Evolutionary conservation across 2,797 vertebrate species (phyloP).

Genomic region (Myotis findleyi): DNA sequence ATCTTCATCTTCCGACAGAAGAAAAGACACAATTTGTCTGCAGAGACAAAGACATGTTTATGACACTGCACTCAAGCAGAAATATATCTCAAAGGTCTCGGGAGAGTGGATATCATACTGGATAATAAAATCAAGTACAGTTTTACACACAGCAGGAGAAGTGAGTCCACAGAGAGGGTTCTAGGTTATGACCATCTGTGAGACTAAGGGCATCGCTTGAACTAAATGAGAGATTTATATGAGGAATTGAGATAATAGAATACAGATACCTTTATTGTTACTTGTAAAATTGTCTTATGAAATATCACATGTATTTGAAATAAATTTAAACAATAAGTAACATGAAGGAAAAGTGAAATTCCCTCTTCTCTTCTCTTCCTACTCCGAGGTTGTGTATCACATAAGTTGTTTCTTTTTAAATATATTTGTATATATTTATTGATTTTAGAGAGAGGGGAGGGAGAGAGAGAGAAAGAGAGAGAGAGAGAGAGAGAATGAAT

Average conservation of each 20-base stretch:
- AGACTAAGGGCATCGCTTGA: background rate
- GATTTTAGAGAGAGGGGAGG: no score
- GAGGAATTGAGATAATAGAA: slow-evolving; percentile 37
- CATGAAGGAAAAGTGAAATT: background rate
- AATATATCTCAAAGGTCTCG: slow-evolving; percentile 59
- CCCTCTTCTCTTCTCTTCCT: background rate
- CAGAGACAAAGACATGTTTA: slow-evolving; percentile 62
- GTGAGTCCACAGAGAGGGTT: slow-evolving; percentile 27
- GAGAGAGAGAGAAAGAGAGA: no score
- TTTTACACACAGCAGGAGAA: slow-evolving; percentile 52
- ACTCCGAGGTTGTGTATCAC: background rate
- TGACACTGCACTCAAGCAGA: background rate
- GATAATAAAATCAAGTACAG: slow-evolving; percentile 60
- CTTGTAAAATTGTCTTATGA: slow-evolving; percentile 11
- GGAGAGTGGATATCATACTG: slow-evolving; percentile 21
- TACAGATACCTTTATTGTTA: background rate
- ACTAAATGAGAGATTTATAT: slow-evolving; percentile 31
- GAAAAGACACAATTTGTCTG: slow-evolving; percentile 55
- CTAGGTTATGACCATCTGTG: background rate
- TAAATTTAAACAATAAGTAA: slow-evolving; percentile 25
- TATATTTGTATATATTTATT: no score
- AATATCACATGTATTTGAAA: slow-evolving; percentile 47
- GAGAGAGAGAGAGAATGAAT: no score
- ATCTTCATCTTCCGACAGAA: slow-evolving; percentile 65
- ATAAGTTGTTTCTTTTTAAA: background rate